Evolutionary conservation across 2,888 invertebrate genomes (phyloP), one percentile per base, ranked within the genome.

Genomic region (Sussaba pulchella): DNA sequence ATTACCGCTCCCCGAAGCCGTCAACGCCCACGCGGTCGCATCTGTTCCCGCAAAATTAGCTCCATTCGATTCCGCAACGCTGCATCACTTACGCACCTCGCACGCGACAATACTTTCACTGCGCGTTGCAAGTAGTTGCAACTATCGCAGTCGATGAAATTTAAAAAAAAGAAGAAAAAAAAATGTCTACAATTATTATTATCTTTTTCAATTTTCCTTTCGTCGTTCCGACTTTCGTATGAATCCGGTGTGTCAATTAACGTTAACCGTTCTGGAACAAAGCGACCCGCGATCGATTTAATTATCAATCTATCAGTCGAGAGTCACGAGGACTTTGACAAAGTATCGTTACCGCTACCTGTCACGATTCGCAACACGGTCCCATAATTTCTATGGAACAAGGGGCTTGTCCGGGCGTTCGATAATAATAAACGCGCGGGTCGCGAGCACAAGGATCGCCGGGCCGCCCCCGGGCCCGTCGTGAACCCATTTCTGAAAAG

Each of bases 401-500:
- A 66, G 69, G 71, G 50, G 63, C 47, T 19, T 50, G 63, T 63
- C 73, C 63, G 4, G 4, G 43, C 73, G 64, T 69, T 77, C 73
- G 73, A 77, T 81, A 64, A 79, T 79, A 79, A 81, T 81, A 78
- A 81, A 78, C 57, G 31, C 50, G 66, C 26, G 52, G 63, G 26
- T 14, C 14, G 31, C 26, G 47, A 31, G 43, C 41, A 70, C 74
- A 61, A 31, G 64, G 66, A 21, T 26, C 54, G 69, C 10, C 54
- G 5, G 50, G 17, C 6, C 59, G 69, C 81, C 77, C 21, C 52
- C 41, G 74, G 73, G 78, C 70, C 77, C 71, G 73, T 73, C 81
- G 81, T 81, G 81, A 81, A 81, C 81, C 81, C 81, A 70, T 81
- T 81, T 81, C 77, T n/a, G 36, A 57, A 64, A 71, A 57, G 81